Percentiles rank a stretch among this genome's conserved stretches.
phyloP scores from a whole-genome alignment of 1,140 invertebrate genomes.

The Drosophila setifemur region DNA sequence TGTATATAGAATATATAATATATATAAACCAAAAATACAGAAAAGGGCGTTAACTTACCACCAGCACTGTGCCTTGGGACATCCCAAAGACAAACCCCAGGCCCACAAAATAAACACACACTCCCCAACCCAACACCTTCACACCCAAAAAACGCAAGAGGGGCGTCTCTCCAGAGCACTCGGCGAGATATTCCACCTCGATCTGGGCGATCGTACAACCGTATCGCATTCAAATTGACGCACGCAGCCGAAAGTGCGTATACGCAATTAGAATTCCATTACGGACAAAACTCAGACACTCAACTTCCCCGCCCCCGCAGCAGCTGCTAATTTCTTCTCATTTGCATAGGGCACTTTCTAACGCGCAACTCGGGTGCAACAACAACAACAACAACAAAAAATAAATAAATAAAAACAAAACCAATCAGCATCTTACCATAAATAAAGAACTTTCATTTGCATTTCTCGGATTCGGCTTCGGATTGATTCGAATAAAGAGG shows the following conservation, averaged over 20 bases:
- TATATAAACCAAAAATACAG: too few species aligned
- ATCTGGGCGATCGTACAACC: slow-evolving; percentile 3
- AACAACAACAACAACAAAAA: neutral
- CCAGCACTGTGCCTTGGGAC: too few species aligned
- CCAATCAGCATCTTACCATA: slow-evolving; percentile 27
- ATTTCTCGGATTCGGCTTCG: slow-evolving; percentile 2
- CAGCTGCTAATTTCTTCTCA: slow-evolving; percentile 37
- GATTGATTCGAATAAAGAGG: neutral
- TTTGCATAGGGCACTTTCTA: slow-evolving; percentile 49
- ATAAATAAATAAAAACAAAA: neutral
- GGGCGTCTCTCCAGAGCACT: too few species aligned
- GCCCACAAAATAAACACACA: too few species aligned
- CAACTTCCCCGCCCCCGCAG: neutral
- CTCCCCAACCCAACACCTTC: too few species aligned
- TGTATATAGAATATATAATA: too few species aligned
- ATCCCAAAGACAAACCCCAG: too few species aligned
- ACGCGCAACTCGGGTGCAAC: neutral
- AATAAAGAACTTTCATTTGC: slow-evolving; percentile 55
- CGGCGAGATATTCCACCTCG: slow-evolving; percentile 14
- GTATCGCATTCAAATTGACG: slow-evolving; percentile 31
- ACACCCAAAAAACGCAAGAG: neutral
- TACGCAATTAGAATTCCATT: slow-evolving; percentile 53
- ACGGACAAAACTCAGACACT: neutral
- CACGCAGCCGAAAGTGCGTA: slow-evolving; percentile 46
- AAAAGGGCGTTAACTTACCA: too few species aligned